Conservation (phyloP, 1,140 invertebrate species). For the Phortica variegata region DNA sequence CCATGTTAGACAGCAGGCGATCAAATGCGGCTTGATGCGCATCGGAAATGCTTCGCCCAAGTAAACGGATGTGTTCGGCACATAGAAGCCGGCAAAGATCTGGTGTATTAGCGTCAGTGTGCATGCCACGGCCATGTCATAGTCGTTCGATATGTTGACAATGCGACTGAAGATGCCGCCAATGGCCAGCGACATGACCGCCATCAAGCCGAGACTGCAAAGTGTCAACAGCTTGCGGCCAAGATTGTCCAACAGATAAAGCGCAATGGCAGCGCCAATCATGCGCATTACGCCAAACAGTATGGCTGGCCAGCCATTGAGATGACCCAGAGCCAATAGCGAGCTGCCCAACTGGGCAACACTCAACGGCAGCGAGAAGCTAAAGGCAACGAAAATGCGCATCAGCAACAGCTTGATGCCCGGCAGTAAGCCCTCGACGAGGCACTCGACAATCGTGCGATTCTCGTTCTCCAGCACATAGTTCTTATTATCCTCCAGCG, state of each 20-base stretch:
- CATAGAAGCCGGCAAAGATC: constrained; percentile 39
- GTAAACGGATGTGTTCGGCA: constrained; percentile 25
- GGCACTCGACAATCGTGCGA: constrained; percentile 12
- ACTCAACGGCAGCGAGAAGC: constrained; percentile 33
- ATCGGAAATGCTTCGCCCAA: constrained; percentile 41
- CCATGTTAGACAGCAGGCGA: constrained; percentile 31
- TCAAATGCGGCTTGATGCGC: constrained; percentile 27
- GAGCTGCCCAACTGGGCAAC: constrained; percentile 5
- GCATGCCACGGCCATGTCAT: constrained; percentile 30
- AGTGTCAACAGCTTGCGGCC: constrained; percentile 32
- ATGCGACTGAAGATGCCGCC: constrained; percentile 25
- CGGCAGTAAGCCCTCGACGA: constrained; percentile 22
- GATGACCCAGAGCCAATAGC: background rate
- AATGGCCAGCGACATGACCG: constrained; percentile 30
- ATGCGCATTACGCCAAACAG: constrained; percentile 26
- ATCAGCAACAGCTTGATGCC: constrained; percentile 33
- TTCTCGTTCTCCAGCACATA: constrained; percentile 27
- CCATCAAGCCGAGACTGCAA: constrained; percentile 33
- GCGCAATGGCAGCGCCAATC: constrained; percentile 21
- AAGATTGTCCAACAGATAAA: constrained; percentile 21
- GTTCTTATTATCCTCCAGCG: constrained; percentile 27
- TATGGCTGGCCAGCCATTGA: constrained; percentile 18
- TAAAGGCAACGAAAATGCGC: constrained; percentile 41
- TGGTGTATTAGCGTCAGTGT: constrained; percentile 32
- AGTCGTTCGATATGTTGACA: background rate